Conservation (phyloP, 2,888 invertebrate species). For the Hydriomena furcata region DNA sequence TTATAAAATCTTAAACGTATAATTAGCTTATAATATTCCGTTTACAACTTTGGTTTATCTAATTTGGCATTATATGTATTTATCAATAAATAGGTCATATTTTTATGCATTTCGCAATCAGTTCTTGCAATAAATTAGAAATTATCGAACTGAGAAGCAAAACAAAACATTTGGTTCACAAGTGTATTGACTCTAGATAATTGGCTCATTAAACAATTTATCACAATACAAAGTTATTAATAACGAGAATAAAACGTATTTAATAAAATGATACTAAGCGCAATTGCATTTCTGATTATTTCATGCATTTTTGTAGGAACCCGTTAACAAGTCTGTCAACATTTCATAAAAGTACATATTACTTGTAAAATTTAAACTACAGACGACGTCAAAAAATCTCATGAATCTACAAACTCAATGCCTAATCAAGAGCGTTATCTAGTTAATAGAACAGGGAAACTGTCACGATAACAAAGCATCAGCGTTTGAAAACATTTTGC, state of each 20-base stretch:
- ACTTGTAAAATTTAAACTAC: conserved; percentile 10
- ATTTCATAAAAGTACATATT: conserved; percentile 7
- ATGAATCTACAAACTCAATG: conserved; percentile 21
- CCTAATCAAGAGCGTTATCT: conserved; percentile 33
- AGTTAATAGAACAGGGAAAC: conserved; percentile 34
- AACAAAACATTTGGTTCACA: conserved; percentile 42
- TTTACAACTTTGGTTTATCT: not conserved
- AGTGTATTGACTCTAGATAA: conserved; percentile 35
- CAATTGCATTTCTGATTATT: no score
- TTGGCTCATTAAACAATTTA: conserved; percentile 13
- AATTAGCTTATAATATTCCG: no score
- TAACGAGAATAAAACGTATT: conserved; percentile 1
- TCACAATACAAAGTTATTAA: not conserved
- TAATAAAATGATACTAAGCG: not conserved
- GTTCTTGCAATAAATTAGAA: conserved; percentile 48
- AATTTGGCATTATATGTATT: not conserved
- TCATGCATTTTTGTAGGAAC: no score
- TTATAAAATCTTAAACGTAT: no score
- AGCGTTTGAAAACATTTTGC: conserved; percentile 46
- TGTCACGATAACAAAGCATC: conserved; percentile 38
- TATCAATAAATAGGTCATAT: not conserved
- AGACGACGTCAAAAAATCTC: conserved; percentile 27
- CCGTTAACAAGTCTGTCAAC: not conserved
- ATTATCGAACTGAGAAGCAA: conserved; percentile 48
- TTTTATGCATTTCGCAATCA: conserved; percentile 33